Base-by-base conservation (phyloP, 2,797 vertebrate genomes). In the Kryptolebias ocellatus region DNA sequence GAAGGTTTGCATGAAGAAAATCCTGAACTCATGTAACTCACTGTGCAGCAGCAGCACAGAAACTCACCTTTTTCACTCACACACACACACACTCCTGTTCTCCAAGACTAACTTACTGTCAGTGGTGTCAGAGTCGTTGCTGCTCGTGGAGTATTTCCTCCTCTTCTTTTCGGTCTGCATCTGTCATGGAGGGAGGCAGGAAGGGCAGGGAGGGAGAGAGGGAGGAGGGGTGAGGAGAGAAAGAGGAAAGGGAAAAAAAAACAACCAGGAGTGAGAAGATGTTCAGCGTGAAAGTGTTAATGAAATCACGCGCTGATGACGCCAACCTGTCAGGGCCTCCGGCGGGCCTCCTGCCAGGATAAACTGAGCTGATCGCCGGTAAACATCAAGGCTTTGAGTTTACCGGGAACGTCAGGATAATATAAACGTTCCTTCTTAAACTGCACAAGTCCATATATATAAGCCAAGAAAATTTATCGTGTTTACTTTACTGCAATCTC, bases 121-220 rank as follows among this genome's bases (percentile, higher is more conserved):
- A 80, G 95, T 96, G 93, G 96, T 97, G 93, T 98, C 97, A 0
- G 97, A 99, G 94, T 99, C 97, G 85, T 98, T 97, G 86, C 97
- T 99, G 95, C 97, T 99, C 86, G 96, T 94, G 85, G 97, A 98
- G 91, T 97, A 98, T 93, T 98, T 99, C 87, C 97, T 95, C 92
- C 95, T 95, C 95, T 99, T 98, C 91, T 95, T 97, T 94, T 93
- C 93, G 72, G 83, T 93, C 92, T 98, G 97, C 97, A 98, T 98
- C 97, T 98, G 95, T 82, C 76, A 50, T 45, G 53, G 60, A 52
- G 65, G 59, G 46, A 53, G 57, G 63, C 46, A 45, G 64, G 60
- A 18, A 55, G 53, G 28, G 2, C 20, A 24, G 54, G 58, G 44
- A 15, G 24, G 12, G 1, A 0, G 44, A 52, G 4, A 4, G 27